Conservation (phyloP, 2,888 invertebrate genomes). For the Aethes cnicana region DNA sequence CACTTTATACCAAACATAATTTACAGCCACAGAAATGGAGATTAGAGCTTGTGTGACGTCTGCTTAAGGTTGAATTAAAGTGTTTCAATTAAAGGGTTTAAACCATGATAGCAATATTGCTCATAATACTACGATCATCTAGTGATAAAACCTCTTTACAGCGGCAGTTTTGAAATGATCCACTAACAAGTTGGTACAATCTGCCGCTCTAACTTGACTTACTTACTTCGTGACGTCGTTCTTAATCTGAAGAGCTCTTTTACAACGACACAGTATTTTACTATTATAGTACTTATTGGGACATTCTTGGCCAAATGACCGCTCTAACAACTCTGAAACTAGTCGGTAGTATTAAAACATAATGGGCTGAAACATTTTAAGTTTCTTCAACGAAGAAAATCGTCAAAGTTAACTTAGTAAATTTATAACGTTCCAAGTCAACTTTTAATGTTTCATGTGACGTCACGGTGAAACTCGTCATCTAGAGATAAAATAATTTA, state of each 20-base stretch:
- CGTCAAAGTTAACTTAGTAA: no score
- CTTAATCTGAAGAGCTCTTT: neutral
- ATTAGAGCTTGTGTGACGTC: neutral
- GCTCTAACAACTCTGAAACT: constrained; percentile 8
- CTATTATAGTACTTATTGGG: constrained; percentile 6
- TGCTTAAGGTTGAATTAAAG: neutral
- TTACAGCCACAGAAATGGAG: constrained; percentile 7
- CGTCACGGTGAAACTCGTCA: no score
- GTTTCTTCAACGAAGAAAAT: no score
- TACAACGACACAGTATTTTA: constrained; percentile 1
- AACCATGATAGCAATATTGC: constrained; percentile 27
- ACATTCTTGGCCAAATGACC: constrained; percentile 20
- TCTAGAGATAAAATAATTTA: no score
- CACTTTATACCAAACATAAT: constrained; percentile 33
- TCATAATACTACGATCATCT: constrained; percentile 31
- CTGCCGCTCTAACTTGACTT: constrained; percentile 4
- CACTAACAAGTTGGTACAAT: constrained; percentile 6
- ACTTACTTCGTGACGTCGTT: neutral
- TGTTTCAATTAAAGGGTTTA: constrained; percentile 29
- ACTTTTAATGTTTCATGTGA: no score
- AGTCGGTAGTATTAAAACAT: no score
- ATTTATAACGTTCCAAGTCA: no score
- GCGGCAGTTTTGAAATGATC: constrained; percentile 18
- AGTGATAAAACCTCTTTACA: constrained; percentile 30
- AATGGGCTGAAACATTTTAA: no score